Evolutionary conservation across 2,113 vertebrate genomes (phyloP), one percentile per base, ranked within the genome.

Genomic region (Crotalus tigris): DNA sequence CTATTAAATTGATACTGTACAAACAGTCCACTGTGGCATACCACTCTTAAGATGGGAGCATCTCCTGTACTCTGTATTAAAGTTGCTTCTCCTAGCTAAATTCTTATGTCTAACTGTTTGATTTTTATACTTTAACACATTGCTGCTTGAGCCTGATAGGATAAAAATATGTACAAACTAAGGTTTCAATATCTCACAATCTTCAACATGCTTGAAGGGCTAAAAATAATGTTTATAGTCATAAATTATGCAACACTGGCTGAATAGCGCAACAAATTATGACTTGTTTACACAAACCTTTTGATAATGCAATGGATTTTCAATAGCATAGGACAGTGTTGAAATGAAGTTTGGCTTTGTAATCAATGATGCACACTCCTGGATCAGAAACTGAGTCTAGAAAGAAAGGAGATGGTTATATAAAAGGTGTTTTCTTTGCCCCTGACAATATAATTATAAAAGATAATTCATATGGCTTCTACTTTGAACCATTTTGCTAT

Each of bases 341-440:
- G 99, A 99, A 98, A 99, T 99, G 98, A 99, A 99, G 96, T 99
- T 99, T 97, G 99, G 99, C 98, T 99, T 99, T 87, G 99, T 99
- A 96, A 99, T 99, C 97, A 99, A 98, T 91, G 98, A 99, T 86
- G 98, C 98, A 98, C 99, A 99, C 99, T 99, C 99, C 98, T 99
- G 99, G 97, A 99, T 99, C 98, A 99, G 98, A 99, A 99, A 99
- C 94, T 99, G 99, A 97, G 99, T 99, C 99, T 99, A 98, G 87
- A 39, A 95, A 95, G 57, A 15, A 26, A 95, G 94, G 92, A 92
- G 10, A 58, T 0, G 8, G 5, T 0, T 13, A 6, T 0, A 19
- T 9, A 15, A 93, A 90, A 0, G 0, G 9, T 57, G 89, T 86
- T 26, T 19, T 59, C 55, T 3, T 39, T 75, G 15, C 85, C 64